Percentiles rank a stretch among this genome's conserved stretches.
Conservation (phyloP, 2,797 vertebrate genomes). For the Florisuga fusca region DNA sequence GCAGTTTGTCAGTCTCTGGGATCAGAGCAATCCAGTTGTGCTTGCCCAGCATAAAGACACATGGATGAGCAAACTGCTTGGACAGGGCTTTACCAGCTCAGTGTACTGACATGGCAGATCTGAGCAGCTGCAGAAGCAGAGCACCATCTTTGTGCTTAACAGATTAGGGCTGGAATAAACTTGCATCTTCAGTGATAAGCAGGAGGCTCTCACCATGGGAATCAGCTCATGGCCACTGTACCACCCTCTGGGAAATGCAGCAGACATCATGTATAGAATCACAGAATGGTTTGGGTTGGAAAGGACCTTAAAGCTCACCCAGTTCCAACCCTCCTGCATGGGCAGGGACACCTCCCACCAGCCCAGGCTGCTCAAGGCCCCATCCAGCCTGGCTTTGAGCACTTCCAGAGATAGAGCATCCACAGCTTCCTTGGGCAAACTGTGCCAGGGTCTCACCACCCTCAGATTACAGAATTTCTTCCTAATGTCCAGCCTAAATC, state of each 20-base stretch:
- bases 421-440: too few relatives aligned
- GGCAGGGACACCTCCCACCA: too few relatives aligned
- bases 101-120: not conserved
- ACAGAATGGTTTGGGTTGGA: too few relatives aligned
- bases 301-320: too few relatives aligned
- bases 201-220: not conserved
- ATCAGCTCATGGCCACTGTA: not conserved
- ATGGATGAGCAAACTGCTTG: not conserved
- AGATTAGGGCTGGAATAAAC: not conserved
- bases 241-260: rapidly evolving
- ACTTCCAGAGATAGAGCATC: too few relatives aligned
- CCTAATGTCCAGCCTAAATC: too few relatives aligned
- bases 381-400: too few relatives aligned
- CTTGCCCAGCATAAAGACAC: not conserved
- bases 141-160: not conserved
- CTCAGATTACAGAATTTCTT: too few relatives aligned
- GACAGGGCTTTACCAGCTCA: not conserved
- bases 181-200: not conserved
- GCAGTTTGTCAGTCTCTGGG: not conserved
- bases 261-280: rapidly evolving
- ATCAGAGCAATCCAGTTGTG: not conserved
- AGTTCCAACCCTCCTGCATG: too few relatives aligned
- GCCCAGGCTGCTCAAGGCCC: too few relatives aligned
- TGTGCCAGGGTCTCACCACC: too few relatives aligned
- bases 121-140: not conserved